Percentiles rank a stretch among this genome's conserved stretches.
These are phyloP conservation scores for Anoura caudifer DNA, from an alignment of 2,113 vertebrate genomes.

Conservation along the genomic window DNA sequence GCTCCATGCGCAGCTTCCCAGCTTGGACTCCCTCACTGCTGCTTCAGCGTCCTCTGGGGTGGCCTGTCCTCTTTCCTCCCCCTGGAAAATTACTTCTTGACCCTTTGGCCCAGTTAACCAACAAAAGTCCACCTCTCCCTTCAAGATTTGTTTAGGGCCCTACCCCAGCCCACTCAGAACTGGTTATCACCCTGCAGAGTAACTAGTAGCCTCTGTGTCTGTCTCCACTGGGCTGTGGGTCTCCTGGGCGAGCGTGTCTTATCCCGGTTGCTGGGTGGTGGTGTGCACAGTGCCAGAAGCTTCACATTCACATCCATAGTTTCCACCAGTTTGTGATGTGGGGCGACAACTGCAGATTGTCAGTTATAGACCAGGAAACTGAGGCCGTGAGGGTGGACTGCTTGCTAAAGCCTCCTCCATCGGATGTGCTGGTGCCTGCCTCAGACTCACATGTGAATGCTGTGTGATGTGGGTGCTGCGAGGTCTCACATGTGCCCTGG, in stretches of 20 bases:
- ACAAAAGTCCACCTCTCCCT: neutral
- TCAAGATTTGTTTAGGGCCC: neutral
- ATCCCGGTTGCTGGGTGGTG: rapidly evolving
- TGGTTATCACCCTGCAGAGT: rapidly evolving
- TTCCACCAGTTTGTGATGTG: neutral
- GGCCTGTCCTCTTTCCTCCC: rapidly evolving
- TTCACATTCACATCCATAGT: neutral
- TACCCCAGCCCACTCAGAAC: too few relatives aligned
- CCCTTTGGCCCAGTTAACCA: neutral
- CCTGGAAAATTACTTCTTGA: neutral
- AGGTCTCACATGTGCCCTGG: rapidly evolving
- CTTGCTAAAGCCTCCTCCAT: too few relatives aligned
- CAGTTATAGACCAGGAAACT: rapidly evolving
- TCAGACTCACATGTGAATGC: rapidly evolving
- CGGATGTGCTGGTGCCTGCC: rapidly evolving
- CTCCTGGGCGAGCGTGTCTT: neutral
- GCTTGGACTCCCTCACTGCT: neutral
- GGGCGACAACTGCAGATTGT: too few relatives aligned
- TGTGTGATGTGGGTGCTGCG: rapidly evolving
- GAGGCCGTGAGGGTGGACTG: neutral
- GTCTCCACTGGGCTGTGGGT: neutral
- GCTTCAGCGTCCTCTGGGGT: neutral
- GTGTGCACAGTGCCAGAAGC: neutral
- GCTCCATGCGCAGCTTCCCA: rapidly evolving
- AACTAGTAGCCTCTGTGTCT: neutral